Percentiles rank a stretch among this genome's conserved stretches.
These are phyloP conservation scores for Pollenia labialis DNA, from an alignment of 2,888 invertebrate genomes.

Conservation along the genomic window DNA sequence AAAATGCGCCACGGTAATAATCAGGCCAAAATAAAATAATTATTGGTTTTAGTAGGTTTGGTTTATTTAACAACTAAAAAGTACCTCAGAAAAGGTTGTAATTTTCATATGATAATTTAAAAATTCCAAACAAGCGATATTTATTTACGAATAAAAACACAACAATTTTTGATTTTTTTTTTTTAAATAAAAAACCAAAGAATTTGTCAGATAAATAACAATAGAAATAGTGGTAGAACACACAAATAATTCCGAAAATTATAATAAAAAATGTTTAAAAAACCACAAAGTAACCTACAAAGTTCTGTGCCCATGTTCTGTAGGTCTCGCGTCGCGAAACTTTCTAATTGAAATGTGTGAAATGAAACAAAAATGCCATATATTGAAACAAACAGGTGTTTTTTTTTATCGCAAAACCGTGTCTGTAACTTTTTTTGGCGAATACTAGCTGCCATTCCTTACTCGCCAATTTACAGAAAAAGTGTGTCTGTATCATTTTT, in stretches of 20 bases:
- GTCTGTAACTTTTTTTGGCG: too few relatives aligned
- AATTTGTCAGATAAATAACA: neutral
- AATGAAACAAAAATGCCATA: too few relatives aligned
- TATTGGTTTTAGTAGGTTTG: slow-evolving; percentile 51
- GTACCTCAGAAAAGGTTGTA: slow-evolving; percentile 33
- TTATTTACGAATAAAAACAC: slow-evolving; percentile 1
- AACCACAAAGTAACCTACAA: too few relatives aligned
- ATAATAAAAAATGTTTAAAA: too few relatives aligned
- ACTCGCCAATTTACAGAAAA: too few relatives aligned
- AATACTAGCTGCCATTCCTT: too few relatives aligned
- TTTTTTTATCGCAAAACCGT: too few relatives aligned
- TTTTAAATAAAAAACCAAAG: neutral
- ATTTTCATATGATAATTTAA: slow-evolving; percentile 46
- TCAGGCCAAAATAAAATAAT: slow-evolving; percentile 68
- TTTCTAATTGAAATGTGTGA: too few relatives aligned
- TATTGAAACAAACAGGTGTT: too few relatives aligned
- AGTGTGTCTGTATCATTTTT: too few relatives aligned
- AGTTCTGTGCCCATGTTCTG: too few relatives aligned
- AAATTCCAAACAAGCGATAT: slow-evolving; percentile 17
- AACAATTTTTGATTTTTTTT: neutral
- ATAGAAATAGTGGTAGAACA: neutral
- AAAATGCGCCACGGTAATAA: slow-evolving; percentile 67
- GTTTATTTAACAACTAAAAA: slow-evolving; percentile 16
- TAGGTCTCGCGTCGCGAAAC: too few relatives aligned
- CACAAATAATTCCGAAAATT: neutral